Evolutionary conservation across 2,888 invertebrate genomes (phyloP), one percentile per base, ranked within the genome.

Genomic region (Tanytarsus gracilentus): DNA sequence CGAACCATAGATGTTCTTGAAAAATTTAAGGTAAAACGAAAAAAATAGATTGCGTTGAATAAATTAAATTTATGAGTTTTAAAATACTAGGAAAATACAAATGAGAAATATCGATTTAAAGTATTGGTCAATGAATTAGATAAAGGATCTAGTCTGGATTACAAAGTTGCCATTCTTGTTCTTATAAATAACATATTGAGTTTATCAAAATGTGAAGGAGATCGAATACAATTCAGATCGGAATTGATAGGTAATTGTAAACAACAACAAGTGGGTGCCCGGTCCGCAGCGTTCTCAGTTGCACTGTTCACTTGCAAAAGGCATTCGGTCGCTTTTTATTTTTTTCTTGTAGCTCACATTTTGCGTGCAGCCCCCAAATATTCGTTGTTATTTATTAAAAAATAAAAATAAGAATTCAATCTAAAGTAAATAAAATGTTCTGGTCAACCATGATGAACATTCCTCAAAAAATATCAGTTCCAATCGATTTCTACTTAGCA

Each of bases 101-200:
- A 82, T 67, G 89, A 90, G 74, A 81, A 94, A 63, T 95, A 96
- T 77, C 85, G 95, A 63, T 85, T 96, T 69, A 86, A 82, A 71
- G 81, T 94, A 67, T 84, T 96, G 65, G 86, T 96, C 62, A 85
- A 86, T 66, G 96, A 97, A 76, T 78, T 97, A 70, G 85, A 86
- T 71, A 81, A 83, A 66, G 86, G 93, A 30, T 77, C 83, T 58
- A 82, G 84, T 63, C 81, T 86, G 59, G 92, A 93, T 74, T 96
- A 96, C 78, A 88, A 89, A 78, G 91, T 91, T 9, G 88, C 93
- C 5, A 77, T 97, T 66, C 79, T 96, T 69, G 93, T 93, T 61
- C 95, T 97, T 77, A 83, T 96, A 76, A 97, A 97, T 79, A 95
- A 95, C 72, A 84, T 95, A 71, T 89, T 97, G 73, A 90, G 94